Evolutionary conservation across 1,140 invertebrate species (phyloP).

Genomic region (Caenorhabditis latens): DNA sequence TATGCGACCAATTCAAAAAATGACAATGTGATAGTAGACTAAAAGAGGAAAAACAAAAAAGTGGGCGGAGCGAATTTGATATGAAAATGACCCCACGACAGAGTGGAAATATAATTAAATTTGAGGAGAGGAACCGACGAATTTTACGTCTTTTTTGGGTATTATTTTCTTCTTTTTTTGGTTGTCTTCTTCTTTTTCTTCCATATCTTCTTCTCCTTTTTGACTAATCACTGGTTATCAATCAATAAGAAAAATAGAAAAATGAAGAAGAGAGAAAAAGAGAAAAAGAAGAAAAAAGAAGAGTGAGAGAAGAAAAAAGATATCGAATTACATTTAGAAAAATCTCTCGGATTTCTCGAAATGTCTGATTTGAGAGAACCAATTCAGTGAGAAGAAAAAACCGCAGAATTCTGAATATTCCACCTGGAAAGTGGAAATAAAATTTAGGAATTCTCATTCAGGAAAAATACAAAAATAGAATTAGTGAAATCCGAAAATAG

Average conservation of each 20-base stretch:
- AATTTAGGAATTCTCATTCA: not conserved
- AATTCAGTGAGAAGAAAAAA: not conserved
- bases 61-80: constrained; percentile 16
- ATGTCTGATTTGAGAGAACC: not conserved
- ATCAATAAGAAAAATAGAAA: constrained; percentile 1
- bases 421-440: not conserved
- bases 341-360: constrained; percentile 19
- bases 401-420: not conserved
- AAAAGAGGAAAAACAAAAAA: constrained; percentile 9
- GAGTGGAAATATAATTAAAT: not conserved
- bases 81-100: constrained; percentile 6
- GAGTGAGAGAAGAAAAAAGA: not conserved
- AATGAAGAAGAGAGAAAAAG: not conserved
- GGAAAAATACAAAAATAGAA: not conserved
- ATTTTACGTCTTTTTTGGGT: constrained; percentile 9
- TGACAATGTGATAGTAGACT: not conserved
- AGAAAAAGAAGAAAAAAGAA: not conserved
- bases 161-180: constrained; percentile 14
- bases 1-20: not conserved
- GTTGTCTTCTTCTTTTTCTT: not conserved
- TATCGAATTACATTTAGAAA: constrained; percentile 10
- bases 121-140: not conserved
- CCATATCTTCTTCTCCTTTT: too few relatives aligned
- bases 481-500: not conserved
- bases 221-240: constrained; percentile 1